A percentile compares a stretch with the other conserved stretches of the same genome.
Conservation (phyloP, 2,888 invertebrate genomes). For the Cabera pusaria region DNA sequence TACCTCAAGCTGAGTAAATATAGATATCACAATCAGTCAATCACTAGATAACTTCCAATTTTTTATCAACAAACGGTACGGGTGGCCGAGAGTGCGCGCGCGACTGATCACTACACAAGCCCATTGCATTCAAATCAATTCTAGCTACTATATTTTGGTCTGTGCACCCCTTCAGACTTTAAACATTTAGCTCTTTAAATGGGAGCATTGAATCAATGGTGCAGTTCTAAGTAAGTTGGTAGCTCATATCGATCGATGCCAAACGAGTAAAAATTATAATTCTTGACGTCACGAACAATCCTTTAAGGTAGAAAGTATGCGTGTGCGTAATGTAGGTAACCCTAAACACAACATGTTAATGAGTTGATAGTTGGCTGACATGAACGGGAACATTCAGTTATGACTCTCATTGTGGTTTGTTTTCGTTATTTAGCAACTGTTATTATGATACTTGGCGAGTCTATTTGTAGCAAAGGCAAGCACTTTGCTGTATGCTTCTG, state of each 20-base stretch:
- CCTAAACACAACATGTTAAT: conserved; percentile 54
- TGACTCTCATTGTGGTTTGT: conserved; percentile 42
- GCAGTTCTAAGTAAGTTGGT: conserved; percentile 51
- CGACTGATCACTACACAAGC: conserved; percentile 44
- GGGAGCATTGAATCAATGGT: conserved; percentile 46
- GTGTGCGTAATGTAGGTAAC: conserved; percentile 52
- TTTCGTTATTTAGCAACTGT: conserved; percentile 39
- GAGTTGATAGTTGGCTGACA: conserved; percentile 49
- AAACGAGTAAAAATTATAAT: conserved; percentile 56
- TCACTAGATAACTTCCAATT: conserved; percentile 49
- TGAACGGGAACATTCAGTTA: conserved; percentile 34
- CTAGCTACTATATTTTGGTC: conserved; percentile 47
- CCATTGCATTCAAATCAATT: conserved; percentile 39
- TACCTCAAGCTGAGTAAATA: conserved; percentile 51
- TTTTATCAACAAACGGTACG: conserved; percentile 56
- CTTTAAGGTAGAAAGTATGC: conserved; percentile 47
- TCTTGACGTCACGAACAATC: conserved; percentile 59
- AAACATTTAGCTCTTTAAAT: conserved; percentile 13
- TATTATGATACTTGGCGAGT: conserved; percentile 34
- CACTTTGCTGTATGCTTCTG: conserved; percentile 23
- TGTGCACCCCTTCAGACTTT: conserved; percentile 41
- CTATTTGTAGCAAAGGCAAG: conserved; percentile 35
- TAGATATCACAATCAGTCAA: conserved; percentile 48
- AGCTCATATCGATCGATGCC: conserved; percentile 53
- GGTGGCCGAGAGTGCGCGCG: conserved; percentile 63